Percentiles rank a stretch among this genome's conserved stretches.
Evolutionary conservation across 1,140 invertebrate species (phyloP).

Genomic region (Drosophila azteca): DNA sequence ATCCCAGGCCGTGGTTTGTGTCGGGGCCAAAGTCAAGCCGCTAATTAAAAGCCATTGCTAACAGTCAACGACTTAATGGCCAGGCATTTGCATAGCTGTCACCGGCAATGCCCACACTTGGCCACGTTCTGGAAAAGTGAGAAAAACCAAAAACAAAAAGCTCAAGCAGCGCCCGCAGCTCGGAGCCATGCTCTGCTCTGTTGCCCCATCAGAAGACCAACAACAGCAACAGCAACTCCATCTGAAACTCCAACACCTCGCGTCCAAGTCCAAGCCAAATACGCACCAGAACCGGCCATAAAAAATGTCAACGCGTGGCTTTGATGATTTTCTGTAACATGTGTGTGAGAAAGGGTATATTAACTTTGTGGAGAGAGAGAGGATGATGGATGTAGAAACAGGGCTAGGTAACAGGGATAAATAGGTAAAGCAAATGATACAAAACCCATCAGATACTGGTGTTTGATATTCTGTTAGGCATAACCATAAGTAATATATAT

Average conservation of each 20-base stretch:
- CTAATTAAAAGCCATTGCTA: slow-evolving; percentile 80
- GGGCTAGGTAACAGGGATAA: too few relatives aligned
- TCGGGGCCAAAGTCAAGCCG: slow-evolving; percentile 45
- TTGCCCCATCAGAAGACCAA: slow-evolving; percentile 11
- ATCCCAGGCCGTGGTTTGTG: slow-evolving; percentile 10
- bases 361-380: neutral
- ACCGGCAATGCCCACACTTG: slow-evolving; percentile 76
- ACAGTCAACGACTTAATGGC: slow-evolving; percentile 77
- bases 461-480: too few relatives aligned
- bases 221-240: too few relatives aligned
- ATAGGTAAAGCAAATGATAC: too few relatives aligned
- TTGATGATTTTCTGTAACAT: slow-evolving; percentile 40
- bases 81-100: slow-evolving; percentile 77
- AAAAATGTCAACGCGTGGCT: slow-evolving; percentile 68
- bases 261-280: slow-evolving; percentile 53
- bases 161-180: slow-evolving; percentile 31
- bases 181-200: slow-evolving; percentile 11
- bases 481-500: too few relatives aligned
- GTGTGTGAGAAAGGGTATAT: neutral
- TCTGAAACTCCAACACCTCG: slow-evolving; percentile 14
- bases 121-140: slow-evolving; percentile 51
- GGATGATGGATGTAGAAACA: too few relatives aligned
- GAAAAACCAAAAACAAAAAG: slow-evolving; percentile 40
- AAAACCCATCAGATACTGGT: too few relatives aligned
- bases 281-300: slow-evolving; percentile 72